A percentile compares a stretch with the other conserved stretches of the same genome.
Conservation (phyloP, 2,797 vertebrate species). For the Momotus momota region DNA sequence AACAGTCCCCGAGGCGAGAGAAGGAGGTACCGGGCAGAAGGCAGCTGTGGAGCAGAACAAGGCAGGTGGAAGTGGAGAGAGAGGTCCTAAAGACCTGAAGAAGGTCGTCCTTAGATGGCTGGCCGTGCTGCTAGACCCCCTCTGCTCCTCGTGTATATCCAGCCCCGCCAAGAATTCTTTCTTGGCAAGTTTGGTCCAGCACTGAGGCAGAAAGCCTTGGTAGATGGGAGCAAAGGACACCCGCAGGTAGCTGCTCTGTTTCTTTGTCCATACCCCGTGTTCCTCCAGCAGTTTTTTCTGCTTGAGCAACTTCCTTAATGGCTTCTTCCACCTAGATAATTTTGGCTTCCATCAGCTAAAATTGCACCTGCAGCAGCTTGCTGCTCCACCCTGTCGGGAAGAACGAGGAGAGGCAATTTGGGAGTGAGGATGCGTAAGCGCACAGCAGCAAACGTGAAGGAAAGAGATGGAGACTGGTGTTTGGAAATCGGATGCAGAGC, state of each 20-base stretch:
- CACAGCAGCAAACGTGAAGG: accelerated
- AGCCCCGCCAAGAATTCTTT: neutral
- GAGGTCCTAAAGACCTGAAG: no score
- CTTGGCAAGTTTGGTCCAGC: no score
- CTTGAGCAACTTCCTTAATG: neutral
- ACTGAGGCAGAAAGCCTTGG: accelerated
- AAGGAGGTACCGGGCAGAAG: neutral
- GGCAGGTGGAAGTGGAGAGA: accelerated
- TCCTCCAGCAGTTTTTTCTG: neutral
- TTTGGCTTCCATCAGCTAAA: neutral
- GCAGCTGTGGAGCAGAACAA: neutral
- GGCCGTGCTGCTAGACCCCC: no score
- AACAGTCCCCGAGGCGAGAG: neutral
- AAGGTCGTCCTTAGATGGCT: neutral
- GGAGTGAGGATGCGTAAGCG: accelerated
- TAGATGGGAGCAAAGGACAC: neutral
- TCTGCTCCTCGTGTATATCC: neutral
- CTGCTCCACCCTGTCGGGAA: neutral
- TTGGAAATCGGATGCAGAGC: neutral
- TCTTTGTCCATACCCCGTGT: accelerated
- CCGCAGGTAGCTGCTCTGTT: accelerated
- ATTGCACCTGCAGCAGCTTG: neutral
- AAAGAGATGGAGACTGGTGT: neutral
- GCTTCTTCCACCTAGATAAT: neutral
- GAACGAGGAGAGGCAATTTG: neutral